Evolutionary conservation across 2,888 invertebrate species (phyloP).

Genomic region (Dryobotodes eremita): DNA sequence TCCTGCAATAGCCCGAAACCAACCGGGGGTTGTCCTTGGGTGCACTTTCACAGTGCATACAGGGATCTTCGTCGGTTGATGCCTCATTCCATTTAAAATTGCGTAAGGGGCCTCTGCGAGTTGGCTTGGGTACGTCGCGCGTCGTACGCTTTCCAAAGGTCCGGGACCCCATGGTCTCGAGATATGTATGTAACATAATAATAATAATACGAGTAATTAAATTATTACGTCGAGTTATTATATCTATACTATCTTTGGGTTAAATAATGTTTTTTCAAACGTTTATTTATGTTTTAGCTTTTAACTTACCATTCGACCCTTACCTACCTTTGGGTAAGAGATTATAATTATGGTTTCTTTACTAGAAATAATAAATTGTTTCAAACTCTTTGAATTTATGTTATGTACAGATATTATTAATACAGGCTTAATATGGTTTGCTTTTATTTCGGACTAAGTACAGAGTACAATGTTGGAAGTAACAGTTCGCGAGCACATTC

Average conservation of each 20-base stretch:
- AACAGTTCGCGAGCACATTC: no score
- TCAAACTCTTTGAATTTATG: not conserved
- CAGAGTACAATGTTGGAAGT: not conserved
- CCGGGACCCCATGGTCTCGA: no score
- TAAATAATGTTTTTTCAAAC: not conserved
- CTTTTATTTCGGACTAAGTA: not conserved
- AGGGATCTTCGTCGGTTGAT: no score
- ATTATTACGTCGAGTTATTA: constrained; percentile 3
- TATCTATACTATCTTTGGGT: not conserved
- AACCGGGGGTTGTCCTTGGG: no score
- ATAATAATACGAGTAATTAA: constrained; percentile 5
- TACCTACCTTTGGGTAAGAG: no score
- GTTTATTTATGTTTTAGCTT: not conserved
- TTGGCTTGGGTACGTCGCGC: no score
- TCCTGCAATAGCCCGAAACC: no score
- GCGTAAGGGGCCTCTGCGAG: no score
- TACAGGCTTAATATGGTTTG: not conserved
- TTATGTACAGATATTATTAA: not conserved
- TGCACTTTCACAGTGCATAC: no score
- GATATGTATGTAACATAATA: no score
- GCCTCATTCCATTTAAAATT: no score
- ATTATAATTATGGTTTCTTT: not conserved
- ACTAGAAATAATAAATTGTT: not conserved
- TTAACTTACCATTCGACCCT: not conserved
- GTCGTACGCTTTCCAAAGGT: no score